phyloP scores from a whole-genome alignment of 2,888 invertebrate genomes.

The Hypomecis punctinalis region DNA sequence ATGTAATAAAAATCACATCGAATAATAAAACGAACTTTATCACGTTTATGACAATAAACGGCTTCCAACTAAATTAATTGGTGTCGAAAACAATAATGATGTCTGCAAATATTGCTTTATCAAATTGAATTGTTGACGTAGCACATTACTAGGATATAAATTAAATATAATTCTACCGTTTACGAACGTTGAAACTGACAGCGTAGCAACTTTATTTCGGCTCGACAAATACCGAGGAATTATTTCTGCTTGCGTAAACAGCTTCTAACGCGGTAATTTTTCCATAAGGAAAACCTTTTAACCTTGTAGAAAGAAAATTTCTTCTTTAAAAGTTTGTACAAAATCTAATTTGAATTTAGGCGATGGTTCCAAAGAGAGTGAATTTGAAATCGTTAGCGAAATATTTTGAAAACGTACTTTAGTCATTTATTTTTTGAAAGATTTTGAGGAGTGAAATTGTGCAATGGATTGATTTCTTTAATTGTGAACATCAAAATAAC shows the following conservation, averaged over 20 bases:
- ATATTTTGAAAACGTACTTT: too few relatives aligned
- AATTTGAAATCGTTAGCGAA: constrained; percentile 1
- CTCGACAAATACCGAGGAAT: constrained; percentile 27
- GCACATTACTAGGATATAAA: constrained; percentile 11
- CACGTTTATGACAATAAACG: constrained; percentile 21
- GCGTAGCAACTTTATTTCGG: constrained; percentile 29
- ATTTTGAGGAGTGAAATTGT: too few relatives aligned
- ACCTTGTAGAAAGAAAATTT: constrained; percentile 17
- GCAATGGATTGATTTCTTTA: too few relatives aligned
- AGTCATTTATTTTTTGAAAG: too few relatives aligned
- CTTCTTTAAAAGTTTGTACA: constrained; percentile 16
- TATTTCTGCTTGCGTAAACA: constrained; percentile 36
- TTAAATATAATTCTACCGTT: constrained; percentile 23
- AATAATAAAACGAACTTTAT: not conserved
- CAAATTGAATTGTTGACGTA: constrained; percentile 13
- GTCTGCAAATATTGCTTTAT: constrained; percentile 9
- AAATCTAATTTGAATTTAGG: constrained; percentile 17
- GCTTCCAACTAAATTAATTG: constrained; percentile 10
- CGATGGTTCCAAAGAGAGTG: constrained; percentile 3
- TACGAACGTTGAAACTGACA: constrained; percentile 26
- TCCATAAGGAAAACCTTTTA: constrained; percentile 33
- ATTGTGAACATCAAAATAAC: too few relatives aligned
- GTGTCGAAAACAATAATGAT: constrained; percentile 18
- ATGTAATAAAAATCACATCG: constrained; percentile 31
- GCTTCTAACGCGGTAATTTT: constrained; percentile 35